These are phyloP conservation scores for Phortica magna DNA, from an alignment of 2,888 invertebrate genomes.

Conservation along the genomic window DNA sequence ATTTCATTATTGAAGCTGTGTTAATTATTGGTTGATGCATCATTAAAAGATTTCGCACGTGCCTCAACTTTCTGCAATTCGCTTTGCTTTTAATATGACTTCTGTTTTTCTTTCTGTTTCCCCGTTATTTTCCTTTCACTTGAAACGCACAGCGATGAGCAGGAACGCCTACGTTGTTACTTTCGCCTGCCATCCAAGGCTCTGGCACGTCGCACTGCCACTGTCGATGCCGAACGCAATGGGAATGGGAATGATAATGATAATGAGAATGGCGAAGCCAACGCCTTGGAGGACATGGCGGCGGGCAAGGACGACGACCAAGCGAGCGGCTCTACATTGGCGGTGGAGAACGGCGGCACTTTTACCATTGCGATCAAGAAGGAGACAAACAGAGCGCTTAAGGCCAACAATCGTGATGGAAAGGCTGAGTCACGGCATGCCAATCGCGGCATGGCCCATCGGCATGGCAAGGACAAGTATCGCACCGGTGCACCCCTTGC, in stretches of 20 bases:
- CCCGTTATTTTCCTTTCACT: not conserved
- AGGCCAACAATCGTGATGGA: constrained; percentile 7
- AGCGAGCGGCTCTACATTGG: constrained; percentile 69
- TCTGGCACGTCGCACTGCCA: constrained; percentile 74
- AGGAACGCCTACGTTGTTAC: constrained; percentile 81
- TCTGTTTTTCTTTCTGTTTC: not conserved
- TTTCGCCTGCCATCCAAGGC: constrained; percentile 79
- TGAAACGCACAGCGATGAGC: constrained; percentile 78
- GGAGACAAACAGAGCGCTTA: constrained; percentile 36
- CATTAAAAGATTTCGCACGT: not conserved
- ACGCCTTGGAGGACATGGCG: constrained; percentile 63
- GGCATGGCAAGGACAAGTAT: constrained; percentile 51
- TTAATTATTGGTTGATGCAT: not conserved
- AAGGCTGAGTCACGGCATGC: constrained; percentile 46
- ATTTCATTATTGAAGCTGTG: not conserved
- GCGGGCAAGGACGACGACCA: constrained; percentile 75
- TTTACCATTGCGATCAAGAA: constrained; percentile 1
- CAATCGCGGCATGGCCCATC: constrained; percentile 49
- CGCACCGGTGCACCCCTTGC: constrained; percentile 40
- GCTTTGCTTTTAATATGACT: not conserved
- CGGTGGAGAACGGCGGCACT: constrained; percentile 49
- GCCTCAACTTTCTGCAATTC: not conserved
- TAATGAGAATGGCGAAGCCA: constrained; percentile 53
- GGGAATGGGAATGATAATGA: too few relatives aligned
- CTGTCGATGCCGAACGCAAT: too few relatives aligned